Conservation (phyloP, 2,797 vertebrate species). For the Manis crassicaudata region DNA sequence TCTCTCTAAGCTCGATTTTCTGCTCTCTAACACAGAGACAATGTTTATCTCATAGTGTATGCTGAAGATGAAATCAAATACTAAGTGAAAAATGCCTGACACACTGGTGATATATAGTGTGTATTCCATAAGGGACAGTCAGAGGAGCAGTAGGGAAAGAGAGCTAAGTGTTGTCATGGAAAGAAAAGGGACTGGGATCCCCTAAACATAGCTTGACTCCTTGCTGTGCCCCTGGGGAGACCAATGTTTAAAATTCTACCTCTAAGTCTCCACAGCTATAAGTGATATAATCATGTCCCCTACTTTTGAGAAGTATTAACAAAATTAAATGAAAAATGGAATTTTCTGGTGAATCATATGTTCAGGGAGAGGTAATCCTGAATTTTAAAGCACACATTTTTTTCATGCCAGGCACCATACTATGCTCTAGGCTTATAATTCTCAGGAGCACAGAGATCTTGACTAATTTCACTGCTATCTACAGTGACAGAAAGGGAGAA, state of each 20-base stretch:
- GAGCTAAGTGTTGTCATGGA: neutral
- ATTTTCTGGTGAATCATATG: neutral
- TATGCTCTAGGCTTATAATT: neutral
- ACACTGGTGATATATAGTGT: fast-evolving
- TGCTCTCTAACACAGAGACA: neutral
- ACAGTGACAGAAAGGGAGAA: neutral
- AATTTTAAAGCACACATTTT: neutral
- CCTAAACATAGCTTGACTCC: neutral
- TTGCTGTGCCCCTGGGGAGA: neutral
- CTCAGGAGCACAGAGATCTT: neutral
- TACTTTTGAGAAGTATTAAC: neutral
- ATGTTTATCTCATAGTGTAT: neutral
- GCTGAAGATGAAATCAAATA: neutral
- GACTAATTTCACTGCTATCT: neutral
- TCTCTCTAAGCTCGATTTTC: neutral
- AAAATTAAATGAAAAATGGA: neutral
- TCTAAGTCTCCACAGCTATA: neutral
- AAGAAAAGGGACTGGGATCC: neutral
- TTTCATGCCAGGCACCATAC: neutral
- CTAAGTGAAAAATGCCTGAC: fast-evolving
- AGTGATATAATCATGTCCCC: neutral
- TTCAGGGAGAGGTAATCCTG: neutral
- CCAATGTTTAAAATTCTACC: neutral
- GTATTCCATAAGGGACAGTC: neutral
- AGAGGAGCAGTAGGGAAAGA: neutral